Conservation (phyloP, 2,888 invertebrate genomes). For the Catocala nupta region DNA sequence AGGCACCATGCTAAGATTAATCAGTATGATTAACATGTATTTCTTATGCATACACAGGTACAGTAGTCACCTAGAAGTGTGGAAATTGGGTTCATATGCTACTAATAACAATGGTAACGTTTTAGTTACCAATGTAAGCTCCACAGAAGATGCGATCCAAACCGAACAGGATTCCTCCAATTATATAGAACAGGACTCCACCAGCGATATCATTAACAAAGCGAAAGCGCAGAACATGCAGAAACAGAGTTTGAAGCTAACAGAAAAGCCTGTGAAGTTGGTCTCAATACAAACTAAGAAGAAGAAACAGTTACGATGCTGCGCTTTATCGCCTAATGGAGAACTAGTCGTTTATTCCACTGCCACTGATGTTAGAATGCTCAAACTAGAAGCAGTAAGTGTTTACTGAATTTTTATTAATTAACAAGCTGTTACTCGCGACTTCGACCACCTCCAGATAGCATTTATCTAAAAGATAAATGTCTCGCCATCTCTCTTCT, state of each 20-base stretch:
- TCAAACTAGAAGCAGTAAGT: constrained; percentile 88
- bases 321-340: constrained; percentile 90
- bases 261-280: constrained; percentile 89
- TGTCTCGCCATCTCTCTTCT: no score
- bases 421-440: no score
- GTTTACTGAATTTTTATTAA: neutral
- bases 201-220: constrained; percentile 59
- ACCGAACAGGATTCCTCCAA: constrained; percentile 40
- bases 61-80: constrained; percentile 84
- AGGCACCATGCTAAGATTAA: no score
- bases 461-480: no score
- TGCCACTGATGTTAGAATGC: constrained; percentile 88
- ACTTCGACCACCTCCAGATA: no score
- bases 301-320: constrained; percentile 90
- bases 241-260: constrained; percentile 70
- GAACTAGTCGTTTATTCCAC: constrained; percentile 93
- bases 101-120: constrained; percentile 88
- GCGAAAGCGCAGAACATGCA: constrained; percentile 53
- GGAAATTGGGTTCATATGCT: constrained; percentile 84
- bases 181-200: constrained; percentile 69
- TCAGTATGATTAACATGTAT: constrained; percentile 7
- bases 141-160: constrained; percentile 47
- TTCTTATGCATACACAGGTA: constrained; percentile 69
- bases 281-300: constrained; percentile 89
- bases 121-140: constrained; percentile 54